Base-by-base conservation (phyloP, 1,140 invertebrate species). In the Drosophila sechellia region DNA sequence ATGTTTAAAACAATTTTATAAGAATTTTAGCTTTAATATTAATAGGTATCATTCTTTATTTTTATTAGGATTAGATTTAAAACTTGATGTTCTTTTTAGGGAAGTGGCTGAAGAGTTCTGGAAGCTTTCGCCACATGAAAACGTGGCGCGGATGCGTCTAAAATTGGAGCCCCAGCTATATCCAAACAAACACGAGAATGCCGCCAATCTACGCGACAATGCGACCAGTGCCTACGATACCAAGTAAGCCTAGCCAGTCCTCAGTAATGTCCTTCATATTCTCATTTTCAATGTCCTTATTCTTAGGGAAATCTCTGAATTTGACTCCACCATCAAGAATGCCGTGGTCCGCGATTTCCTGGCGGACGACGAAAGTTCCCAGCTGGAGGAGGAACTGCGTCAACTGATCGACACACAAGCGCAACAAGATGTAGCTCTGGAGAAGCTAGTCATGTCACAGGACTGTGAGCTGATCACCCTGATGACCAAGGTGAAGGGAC, bases 401-500 rank as follows among this genome's bases (percentile, higher is more conserved):
- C 64, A 78, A 40, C 49, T 87, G 2, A 89, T 92, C 25, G 91
- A 92, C 42, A 61, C 81, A 1, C 91, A 92, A 56, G 66, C 90
- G 1, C 91, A 92, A 40, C 91, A 91, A 57, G 91, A 92, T 68
- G 76, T 89, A 11, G 76, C 90, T 0, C 43, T 90, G 74, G 95
- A 95, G 78, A 95, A 95, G 80, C 89, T 93, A 27, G 92, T 95
- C 5, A 92, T 95, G 31, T 93, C 94, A 6, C 94, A 95, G 77
- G 94, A 95, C 34, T 95, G 95, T 86, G 94, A 95, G 72, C 91
- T 95, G 4, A 94, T 95, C 6, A 95, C 94, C 0, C 83, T 95
- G 35, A 95, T 95, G 92, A 93, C 94, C 34, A 93, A 94, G 35
- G 93, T 95, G 13, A 95, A 95, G 90, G 95, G 95, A 22, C 92